These are phyloP conservation scores for Hoplodrina ambigua DNA, from an alignment of 2,888 invertebrate species.

Conservation along the genomic window DNA sequence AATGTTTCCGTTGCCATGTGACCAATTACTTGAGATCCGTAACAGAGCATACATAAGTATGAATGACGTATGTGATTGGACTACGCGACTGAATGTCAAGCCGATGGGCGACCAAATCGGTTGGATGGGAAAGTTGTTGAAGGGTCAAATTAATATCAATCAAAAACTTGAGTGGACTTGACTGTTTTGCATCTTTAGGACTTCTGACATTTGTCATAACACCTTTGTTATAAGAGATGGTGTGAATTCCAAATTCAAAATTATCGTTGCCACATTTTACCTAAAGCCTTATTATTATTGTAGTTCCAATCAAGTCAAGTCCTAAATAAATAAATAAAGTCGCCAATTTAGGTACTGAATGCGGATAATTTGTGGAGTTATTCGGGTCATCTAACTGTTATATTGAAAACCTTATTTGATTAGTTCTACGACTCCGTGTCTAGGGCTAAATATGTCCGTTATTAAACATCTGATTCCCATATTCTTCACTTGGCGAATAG, in stretches of 20 bases:
- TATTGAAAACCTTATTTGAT: slow-evolving; percentile 4
- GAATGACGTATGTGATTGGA: slow-evolving; percentile 25
- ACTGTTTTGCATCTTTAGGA: neutral
- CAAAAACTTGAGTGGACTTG: slow-evolving; percentile 2
- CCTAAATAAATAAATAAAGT: too few species aligned
- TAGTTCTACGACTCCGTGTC: neutral
- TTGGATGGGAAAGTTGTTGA: slow-evolving; percentile 35
- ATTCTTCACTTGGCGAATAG: neutral
- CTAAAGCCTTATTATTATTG: neutral
- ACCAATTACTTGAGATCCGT: slow-evolving; percentile 41
- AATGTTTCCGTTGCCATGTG: slow-evolving; percentile 38
- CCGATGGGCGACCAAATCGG: slow-evolving; percentile 21
- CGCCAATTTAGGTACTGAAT: neutral
- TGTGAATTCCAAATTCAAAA: neutral
- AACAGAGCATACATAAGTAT: slow-evolving; percentile 29
- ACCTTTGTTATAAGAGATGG: neutral
- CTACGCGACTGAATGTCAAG: slow-evolving; percentile 32
- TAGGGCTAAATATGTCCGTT: slow-evolving; percentile 30
- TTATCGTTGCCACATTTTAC: neutral
- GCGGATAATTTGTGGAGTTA: slow-evolving; percentile 10
- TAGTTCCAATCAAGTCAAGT: slow-evolving; percentile 11
- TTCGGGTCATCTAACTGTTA: slow-evolving; percentile 17
- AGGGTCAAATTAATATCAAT: slow-evolving; percentile 34
- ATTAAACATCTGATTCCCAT: neutral
- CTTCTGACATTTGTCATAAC: neutral